A percentile compares a stretch with the other conserved stretches of the same genome.
Evolutionary conservation across 2,888 invertebrate genomes (phyloP).

Genomic region (Chalcis sispes): DNA sequence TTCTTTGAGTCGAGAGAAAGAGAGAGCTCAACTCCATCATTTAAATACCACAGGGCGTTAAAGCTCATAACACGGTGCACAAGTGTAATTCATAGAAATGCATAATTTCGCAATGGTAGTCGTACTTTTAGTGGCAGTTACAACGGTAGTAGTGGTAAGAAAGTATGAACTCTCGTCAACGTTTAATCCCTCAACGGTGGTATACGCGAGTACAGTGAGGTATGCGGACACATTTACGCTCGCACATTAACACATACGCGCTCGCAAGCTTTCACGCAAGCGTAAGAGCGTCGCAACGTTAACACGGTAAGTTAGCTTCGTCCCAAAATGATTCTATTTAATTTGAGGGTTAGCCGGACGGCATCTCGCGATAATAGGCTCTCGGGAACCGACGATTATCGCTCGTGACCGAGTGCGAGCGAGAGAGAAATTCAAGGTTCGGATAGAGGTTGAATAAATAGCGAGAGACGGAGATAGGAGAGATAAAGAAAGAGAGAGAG

Average conservation of each 20-base stretch:
- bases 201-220: too few species aligned
- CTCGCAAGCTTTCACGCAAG: not conserved
- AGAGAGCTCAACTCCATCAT: too few species aligned
- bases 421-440: not conserved
- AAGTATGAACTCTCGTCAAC: too few species aligned
- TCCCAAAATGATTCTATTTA: slow-evolving; percentile 34
- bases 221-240: too few species aligned
- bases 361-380: slow-evolving; percentile 33
- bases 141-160: too few species aligned
- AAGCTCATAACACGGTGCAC: not conserved
- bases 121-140: too few species aligned
- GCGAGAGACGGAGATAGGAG: not conserved
- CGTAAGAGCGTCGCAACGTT: not conserved
- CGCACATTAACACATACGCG: too few species aligned
- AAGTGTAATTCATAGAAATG: not conserved
- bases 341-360: slow-evolving; percentile 32
- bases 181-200: too few species aligned
- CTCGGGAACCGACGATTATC: slow-evolving; percentile 23
- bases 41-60: too few species aligned
- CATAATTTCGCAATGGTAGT: not conserved
- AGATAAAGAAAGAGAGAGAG: not conserved
- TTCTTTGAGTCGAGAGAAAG: too few species aligned
- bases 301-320: not conserved
- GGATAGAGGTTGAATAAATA: not conserved
- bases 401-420: not conserved